phyloP scores from a whole-genome alignment of 2,797 vertebrate genomes.

The Notamacropus eugenii region DNA sequence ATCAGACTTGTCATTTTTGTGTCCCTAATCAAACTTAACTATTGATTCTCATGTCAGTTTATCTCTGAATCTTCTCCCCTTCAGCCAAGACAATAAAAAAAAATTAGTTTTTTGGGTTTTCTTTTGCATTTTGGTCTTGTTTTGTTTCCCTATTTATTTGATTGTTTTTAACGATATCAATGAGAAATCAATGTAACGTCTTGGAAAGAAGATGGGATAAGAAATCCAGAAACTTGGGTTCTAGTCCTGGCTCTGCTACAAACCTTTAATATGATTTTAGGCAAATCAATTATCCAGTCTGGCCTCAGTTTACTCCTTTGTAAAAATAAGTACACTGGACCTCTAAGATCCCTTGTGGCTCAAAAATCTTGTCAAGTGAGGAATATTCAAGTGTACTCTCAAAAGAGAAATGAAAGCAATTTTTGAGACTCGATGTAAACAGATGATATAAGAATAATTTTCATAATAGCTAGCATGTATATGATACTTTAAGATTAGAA shows the following conservation, averaged over 20 bases:
- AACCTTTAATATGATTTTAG: not conserved
- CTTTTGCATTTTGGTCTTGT: not conserved
- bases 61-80: conserved; percentile 36
- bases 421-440: conserved; percentile 29
- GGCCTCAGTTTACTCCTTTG: not conserved
- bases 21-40: conserved; percentile 28
- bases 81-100: conserved; percentile 26
- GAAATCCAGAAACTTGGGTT: not conserved
- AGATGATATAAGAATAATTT: not conserved
- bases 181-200: not conserved
- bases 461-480: not conserved
- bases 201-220: not conserved
- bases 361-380: not conserved
- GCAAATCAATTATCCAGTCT: not conserved
- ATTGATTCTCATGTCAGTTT: conserved; percentile 42
- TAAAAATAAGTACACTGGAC: not conserved
- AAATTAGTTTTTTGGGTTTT: no score
- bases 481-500: not conserved
- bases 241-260: not conserved
- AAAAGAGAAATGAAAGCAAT: conserved; percentile 18
- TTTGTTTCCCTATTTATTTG: not conserved
- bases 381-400: conserved; percentile 60
- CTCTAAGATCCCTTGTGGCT: not conserved
- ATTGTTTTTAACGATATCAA: conserved; percentile 44
- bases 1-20: conserved; percentile 23